A percentile compares a stretch with the other conserved stretches of the same genome.
These are phyloP conservation scores for Avahi laniger DNA, from an alignment of 2,797 vertebrate genomes.

Conservation along the genomic window DNA sequence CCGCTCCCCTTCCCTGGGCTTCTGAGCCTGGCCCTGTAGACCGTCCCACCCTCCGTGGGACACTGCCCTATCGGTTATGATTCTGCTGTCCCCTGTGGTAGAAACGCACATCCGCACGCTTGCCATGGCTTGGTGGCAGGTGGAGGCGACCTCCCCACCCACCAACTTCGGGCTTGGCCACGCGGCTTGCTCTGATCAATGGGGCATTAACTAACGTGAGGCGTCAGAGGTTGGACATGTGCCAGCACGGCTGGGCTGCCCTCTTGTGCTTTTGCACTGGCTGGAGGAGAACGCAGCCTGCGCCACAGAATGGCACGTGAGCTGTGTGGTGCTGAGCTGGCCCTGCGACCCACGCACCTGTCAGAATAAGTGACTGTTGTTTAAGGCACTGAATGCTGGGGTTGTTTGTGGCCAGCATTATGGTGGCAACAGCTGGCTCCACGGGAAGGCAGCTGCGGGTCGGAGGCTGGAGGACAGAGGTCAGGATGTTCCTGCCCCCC, in stretches of 20 bases:
- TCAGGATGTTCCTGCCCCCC: not conserved
- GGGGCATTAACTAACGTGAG: rapidly evolving
- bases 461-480: not conserved
- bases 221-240: not conserved
- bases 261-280: not conserved
- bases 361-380: not conserved
- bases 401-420: not conserved
- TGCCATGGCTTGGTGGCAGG: not conserved
- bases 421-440: not conserved
- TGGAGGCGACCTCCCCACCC: not conserved
- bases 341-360: not conserved
- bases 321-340: not conserved
- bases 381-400: not conserved
- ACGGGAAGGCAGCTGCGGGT: not conserved
- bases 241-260: not conserved
- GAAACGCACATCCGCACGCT: not conserved
- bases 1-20: not conserved
- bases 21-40: rapidly evolving
- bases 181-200: not conserved
- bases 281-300: not conserved
- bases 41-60: rapidly evolving
- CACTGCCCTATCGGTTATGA: not conserved
- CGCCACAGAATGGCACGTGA: not conserved
- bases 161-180: not conserved
- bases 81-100: not conserved